phyloP scores from a whole-genome alignment of 1,140 invertebrate genomes.

The Drosophila sechellia region DNA sequence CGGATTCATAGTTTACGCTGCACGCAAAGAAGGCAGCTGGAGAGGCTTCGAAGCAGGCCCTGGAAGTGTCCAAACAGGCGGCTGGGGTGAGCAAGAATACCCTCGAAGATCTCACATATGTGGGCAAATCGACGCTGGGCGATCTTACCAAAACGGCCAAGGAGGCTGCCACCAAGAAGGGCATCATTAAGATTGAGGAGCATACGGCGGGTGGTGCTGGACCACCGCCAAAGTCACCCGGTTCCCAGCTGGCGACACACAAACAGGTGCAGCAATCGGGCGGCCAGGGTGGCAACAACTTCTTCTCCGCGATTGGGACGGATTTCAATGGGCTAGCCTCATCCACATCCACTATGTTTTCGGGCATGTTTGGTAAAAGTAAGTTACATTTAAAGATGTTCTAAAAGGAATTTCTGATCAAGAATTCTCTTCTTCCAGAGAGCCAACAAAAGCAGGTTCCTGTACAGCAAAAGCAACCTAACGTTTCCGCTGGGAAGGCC shows the following conservation, averaged over 20 bases:
- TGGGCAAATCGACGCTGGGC: constrained; percentile 93
- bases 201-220: constrained; percentile 5
- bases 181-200: constrained; percentile 88
- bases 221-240: constrained; percentile 33
- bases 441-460: constrained; percentile 67
- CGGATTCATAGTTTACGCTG: constrained; percentile 88
- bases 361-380: constrained; percentile 92
- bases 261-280: constrained; percentile 83
- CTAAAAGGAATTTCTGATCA: too few relatives aligned
- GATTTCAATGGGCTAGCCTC: constrained; percentile 95
- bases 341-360: constrained; percentile 96
- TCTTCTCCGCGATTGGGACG: constrained; percentile 94
- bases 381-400: constrained; percentile 1
- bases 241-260: constrained; percentile 84
- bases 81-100: constrained; percentile 95
- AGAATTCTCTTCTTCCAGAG: constrained; percentile 28
- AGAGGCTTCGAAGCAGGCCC: constrained; percentile 93
- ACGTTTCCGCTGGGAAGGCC: constrained; percentile 84
- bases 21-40: constrained; percentile 95
- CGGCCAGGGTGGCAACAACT: constrained; percentile 87
- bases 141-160: constrained; percentile 96
- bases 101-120: constrained; percentile 93
- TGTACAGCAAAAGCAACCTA: constrained; percentile 75
- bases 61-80: constrained; percentile 94
- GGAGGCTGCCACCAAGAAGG: constrained; percentile 93